Base-by-base conservation (phyloP, 1,140 invertebrate genomes). In the Galleria mellonella region DNA sequence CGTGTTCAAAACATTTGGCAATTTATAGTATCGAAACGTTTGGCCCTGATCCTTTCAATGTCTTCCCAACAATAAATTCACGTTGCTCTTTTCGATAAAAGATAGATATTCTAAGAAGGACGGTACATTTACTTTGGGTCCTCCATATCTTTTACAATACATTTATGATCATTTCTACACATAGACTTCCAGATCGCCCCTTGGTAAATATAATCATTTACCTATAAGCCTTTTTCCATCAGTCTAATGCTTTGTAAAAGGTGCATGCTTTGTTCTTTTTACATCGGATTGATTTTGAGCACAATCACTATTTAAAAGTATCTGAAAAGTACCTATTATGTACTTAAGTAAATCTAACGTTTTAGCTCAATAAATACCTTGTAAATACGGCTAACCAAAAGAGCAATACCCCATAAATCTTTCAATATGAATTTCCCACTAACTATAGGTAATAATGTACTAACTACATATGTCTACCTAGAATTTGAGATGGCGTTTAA, bases 401-500 rank as follows among this genome's bases (percentile, higher is more conserved):
- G 17, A 23, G 17, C 17, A 23, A 23, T 23, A 23, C 17, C 17
- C 17, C 29, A 9, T 49, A 48, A 4, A 37, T 11, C 41, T 42
- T 35, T 31, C n/a, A 9, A 37, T n/a, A 17, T 38, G 33, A 46
- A 46, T n/a, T 50, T 40, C 37, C 14, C 10, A 23, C 36, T 50
- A 50, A 31, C 47, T 50, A 50, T 38, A 38, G 15, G 47, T 43
- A 42, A 23, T 10, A 37, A 47, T 56, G 46, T 57, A 51, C 44
- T 60, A 61, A 50, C 47, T 64, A 65, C 43, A 44, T 67, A 62
- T 45, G 10, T 48, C 35, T 41, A 51, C 37, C 53, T 68, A 66
- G 44, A 58, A 64, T 55, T 70, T 71, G 62, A 73, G 58, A 73
- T 65, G 51, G 50, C 47, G 60, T 59, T 52, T 68, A 3, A 23